phyloP scores from a whole-genome alignment of 2,888 invertebrate genomes.

The Drosophila cognata region DNA sequence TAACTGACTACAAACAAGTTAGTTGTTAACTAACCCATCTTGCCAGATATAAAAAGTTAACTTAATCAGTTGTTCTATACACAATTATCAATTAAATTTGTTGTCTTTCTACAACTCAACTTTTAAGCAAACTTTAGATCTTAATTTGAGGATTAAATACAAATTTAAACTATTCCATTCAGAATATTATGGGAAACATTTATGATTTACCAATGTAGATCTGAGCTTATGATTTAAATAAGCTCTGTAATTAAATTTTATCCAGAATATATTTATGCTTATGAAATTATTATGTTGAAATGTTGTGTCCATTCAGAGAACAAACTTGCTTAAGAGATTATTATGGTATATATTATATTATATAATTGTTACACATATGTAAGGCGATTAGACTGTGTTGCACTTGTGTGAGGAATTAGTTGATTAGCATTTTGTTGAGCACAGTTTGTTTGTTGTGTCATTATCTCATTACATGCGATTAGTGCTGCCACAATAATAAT shows the following conservation, averaged over 20 bases:
- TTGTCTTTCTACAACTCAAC: neutral
- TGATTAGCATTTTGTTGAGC: neutral
- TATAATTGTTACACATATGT: neutral
- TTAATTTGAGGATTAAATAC: neutral
- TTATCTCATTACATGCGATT: conserved; percentile 7
- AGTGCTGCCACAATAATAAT: neutral
- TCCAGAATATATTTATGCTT: neutral
- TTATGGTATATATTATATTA: neutral
- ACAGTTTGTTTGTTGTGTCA: neutral
- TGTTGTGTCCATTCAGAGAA: neutral
- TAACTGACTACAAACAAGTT: neutral
- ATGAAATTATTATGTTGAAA: neutral
- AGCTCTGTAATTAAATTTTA: neutral
- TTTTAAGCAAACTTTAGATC: neutral
- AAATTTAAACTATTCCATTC: neutral
- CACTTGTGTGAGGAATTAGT: neutral
- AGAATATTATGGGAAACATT: neutral
- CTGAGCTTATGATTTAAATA: no score
- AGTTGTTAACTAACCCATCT: neutral
- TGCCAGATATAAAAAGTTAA: neutral
- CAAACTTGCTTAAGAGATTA: neutral
- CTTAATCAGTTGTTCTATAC: neutral
- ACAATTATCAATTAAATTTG: neutral
- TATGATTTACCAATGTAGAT: neutral
- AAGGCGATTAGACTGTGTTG: neutral